These are phyloP conservation scores for Drosophila hydei DNA, from an alignment of 1,140 invertebrate genomes.

Conservation along the genomic window DNA sequence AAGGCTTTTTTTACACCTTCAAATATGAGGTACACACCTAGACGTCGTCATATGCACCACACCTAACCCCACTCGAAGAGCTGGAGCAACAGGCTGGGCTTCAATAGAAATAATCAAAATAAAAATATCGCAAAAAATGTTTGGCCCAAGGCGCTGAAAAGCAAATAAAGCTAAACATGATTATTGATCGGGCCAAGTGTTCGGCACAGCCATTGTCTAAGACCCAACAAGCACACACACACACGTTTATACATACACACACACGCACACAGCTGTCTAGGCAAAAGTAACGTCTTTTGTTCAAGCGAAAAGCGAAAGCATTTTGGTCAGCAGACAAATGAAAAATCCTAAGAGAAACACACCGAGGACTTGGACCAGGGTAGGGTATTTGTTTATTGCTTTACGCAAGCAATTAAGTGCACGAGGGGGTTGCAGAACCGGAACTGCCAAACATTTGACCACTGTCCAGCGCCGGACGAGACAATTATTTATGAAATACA, in stretches of 20 bases:
- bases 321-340: conserved; percentile 39
- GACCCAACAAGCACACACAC: conserved; percentile 4
- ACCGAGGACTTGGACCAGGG: neutral
- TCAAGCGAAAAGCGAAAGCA: conserved; percentile 44
- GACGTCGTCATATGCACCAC: conserved; percentile 33
- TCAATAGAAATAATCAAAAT: conserved; percentile 29
- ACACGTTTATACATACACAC: neutral
- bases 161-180: conserved; percentile 49
- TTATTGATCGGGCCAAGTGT: conserved; percentile 56
- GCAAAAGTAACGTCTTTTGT: conserved; percentile 56
- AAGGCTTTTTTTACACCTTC: conserved; percentile 48
- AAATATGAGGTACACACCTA: conserved; percentile 39
- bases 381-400: conserved; percentile 53
- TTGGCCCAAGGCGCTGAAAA: conserved; percentile 26
- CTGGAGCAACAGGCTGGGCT: conserved; percentile 11
- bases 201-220: conserved; percentile 34
- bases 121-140: conserved; percentile 29
- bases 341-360: conserved; percentile 10
- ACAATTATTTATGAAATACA: conserved; percentile 60
- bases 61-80: conserved; percentile 38
- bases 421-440: conserved; percentile 35
- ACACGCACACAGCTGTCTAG: neutral
- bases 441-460: conserved; percentile 36
- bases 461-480: conserved; percentile 45
- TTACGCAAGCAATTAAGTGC: conserved; percentile 53